Conservation (phyloP, 2,888 invertebrate species). For the Serrognathus titanus region DNA sequence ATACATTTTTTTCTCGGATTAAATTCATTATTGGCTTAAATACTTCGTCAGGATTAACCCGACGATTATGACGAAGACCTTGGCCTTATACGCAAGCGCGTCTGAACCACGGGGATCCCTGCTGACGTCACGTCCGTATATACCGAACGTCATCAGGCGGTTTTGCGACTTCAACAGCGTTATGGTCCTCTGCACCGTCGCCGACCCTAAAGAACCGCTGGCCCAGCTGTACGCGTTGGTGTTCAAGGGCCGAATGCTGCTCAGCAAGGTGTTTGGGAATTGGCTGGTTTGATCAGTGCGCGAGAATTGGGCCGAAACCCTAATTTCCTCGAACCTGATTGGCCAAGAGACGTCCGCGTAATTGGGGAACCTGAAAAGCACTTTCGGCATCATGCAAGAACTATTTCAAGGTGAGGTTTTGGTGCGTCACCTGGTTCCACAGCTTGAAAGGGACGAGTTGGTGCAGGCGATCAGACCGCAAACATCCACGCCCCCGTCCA, state of each 20-base stretch:
- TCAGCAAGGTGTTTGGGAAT: constrained; percentile 52
- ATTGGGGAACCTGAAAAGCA: constrained; percentile 47
- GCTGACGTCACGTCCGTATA: constrained; percentile 54
- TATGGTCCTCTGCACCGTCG: constrained; percentile 25
- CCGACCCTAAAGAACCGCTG: constrained; percentile 19
- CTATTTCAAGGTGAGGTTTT: too few relatives aligned
- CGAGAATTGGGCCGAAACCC: constrained; percentile 49
- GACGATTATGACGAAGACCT: too few relatives aligned
- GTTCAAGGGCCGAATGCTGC: constrained; percentile 53
- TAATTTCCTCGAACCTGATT: constrained; percentile 50
- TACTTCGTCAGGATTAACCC: too few relatives aligned
- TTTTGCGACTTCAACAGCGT: constrained; percentile 46
- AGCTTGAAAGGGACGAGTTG: constrained; percentile 47
- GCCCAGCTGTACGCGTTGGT: constrained; percentile 41
- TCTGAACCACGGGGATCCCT: constrained; percentile 37
- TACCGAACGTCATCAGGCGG: constrained; percentile 52
- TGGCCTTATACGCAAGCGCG: too few relatives aligned
- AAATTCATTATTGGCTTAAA: too few relatives aligned
- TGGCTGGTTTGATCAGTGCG: constrained; percentile 46
- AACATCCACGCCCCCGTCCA: constrained; percentile 51
- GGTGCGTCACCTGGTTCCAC: constrained; percentile 41
- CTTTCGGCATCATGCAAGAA: too few relatives aligned
- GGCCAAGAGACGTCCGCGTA: constrained; percentile 47
- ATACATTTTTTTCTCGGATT: too few relatives aligned
- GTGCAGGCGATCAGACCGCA: constrained; percentile 56